A percentile compares a stretch with the other conserved stretches of the same genome.
Conservation (phyloP, 2,797 vertebrate species). For the Taenioides sp. region DNA sequence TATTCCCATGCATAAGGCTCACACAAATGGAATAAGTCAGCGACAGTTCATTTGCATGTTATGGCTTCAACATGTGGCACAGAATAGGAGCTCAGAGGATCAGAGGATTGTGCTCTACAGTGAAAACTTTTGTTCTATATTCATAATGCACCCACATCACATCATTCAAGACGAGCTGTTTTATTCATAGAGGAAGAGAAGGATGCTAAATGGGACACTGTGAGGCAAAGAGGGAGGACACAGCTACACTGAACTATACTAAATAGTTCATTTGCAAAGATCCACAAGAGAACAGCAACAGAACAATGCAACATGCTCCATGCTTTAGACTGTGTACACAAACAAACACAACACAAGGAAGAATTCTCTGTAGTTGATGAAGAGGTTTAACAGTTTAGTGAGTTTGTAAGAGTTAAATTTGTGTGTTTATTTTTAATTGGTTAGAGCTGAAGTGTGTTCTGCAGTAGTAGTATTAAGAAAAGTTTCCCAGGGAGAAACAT, state of each 20-base stretch:
- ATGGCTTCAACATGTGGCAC: conserved; percentile 9
- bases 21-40: conserved; percentile 7
- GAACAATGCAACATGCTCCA: too few relatives aligned
- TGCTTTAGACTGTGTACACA: too few relatives aligned
- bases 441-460: too few relatives aligned
- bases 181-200: conserved; percentile 63
- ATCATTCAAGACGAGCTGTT: conserved; percentile 62
- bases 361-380: too few relatives aligned
- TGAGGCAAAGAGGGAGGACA: conserved; percentile 12
- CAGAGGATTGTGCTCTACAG: conserved; percentile 13
- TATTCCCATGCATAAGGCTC: conserved; percentile 5
- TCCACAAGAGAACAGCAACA: too few relatives aligned
- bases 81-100: conserved; percentile 23
- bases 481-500: too few relatives aligned
- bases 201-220: conserved; percentile 45
- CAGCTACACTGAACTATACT: conserved; percentile 7
- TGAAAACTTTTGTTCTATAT: conserved; percentile 22
- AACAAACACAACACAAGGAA: too few relatives aligned
- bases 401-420: too few relatives aligned
- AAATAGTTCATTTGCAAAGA: too few relatives aligned
- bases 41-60: conserved; percentile 7
- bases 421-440: too few relatives aligned
- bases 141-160: conserved; percentile 30
- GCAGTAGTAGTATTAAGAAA: too few relatives aligned
- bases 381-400: too few relatives aligned